Evolutionary conservation across 2,797 vertebrate species (phyloP).

Genomic region (Lepidocolaptes lacrymiger): DNA sequence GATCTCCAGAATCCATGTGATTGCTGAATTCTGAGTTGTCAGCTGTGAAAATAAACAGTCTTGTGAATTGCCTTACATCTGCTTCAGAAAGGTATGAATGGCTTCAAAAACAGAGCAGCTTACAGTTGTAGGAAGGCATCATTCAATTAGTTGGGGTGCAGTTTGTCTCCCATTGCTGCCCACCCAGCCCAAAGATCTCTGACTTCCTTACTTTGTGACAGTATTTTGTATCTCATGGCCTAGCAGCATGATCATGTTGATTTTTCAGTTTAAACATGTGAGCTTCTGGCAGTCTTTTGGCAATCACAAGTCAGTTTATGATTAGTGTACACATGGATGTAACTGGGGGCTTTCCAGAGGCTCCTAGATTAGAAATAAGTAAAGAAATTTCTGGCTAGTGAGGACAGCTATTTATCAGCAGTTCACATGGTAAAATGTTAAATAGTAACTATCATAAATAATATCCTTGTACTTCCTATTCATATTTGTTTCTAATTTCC

Average conservation of each 20-base stretch:
- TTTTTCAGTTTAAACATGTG: not conserved
- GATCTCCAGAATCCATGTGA: not conserved
- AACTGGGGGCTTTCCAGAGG: not conserved
- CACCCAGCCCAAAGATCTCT: not conserved
- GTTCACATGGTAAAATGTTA: not conserved
- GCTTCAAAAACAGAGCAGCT: not conserved
- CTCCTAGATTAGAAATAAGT: not conserved
- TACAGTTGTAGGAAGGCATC: not conserved
- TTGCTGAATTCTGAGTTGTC: not conserved
- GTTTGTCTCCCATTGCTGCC: not conserved
- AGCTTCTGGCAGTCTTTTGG: not conserved
- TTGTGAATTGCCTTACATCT: not conserved
- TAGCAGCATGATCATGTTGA: not conserved
- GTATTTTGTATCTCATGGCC: not conserved
- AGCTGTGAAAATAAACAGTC: not conserved
- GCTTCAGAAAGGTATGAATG: constrained; percentile 1
- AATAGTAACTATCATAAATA: not conserved
- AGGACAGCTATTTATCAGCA: not conserved
- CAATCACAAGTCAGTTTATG: not conserved
- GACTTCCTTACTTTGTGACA: not conserved
- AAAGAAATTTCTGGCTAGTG: not conserved
- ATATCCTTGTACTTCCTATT: not conserved
- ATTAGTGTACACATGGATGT: not conserved
- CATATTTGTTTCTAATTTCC: not conserved
- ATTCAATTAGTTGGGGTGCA: not conserved